Percentiles rank a stretch among this genome's conserved stretches.
Evolutionary conservation across 2,113 vertebrate species (phyloP).

Genomic region (Cercocebus atys): DNA sequence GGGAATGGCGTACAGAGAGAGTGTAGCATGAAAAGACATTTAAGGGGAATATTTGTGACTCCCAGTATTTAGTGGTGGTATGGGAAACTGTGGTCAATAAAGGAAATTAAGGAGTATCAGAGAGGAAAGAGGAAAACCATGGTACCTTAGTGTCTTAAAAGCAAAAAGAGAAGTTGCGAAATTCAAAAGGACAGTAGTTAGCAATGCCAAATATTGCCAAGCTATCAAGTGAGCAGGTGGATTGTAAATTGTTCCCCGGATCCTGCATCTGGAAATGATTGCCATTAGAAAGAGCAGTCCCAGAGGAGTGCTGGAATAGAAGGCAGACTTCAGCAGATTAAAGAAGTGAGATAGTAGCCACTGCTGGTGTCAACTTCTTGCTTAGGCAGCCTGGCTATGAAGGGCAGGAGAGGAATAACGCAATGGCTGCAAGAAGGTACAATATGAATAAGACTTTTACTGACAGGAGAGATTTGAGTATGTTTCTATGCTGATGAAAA

Average conservation of each 20-base stretch:
- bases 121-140: not conserved
- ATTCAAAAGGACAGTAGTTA: not conserved
- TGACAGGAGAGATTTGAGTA: not conserved
- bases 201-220: not conserved
- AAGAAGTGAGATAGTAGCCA: not conserved
- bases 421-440: not conserved
- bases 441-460: not conserved
- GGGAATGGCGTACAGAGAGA: not conserved
- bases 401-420: not conserved
- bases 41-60: not conserved
- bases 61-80: not conserved
- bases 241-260: not conserved
- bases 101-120: not conserved
- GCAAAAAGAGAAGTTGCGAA: not conserved
- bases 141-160: not conserved
- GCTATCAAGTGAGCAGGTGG: not conserved
- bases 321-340: not conserved
- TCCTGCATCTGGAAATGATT: not conserved
- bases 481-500: not conserved
- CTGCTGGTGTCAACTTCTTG: not conserved
- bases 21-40: not conserved
- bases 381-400: not conserved
- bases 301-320: not conserved
- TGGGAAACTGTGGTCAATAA: not conserved
- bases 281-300: not conserved